These are phyloP conservation scores for Rostratula benghalensis DNA, from an alignment of 2,113 vertebrate species.

Conservation along the genomic window DNA sequence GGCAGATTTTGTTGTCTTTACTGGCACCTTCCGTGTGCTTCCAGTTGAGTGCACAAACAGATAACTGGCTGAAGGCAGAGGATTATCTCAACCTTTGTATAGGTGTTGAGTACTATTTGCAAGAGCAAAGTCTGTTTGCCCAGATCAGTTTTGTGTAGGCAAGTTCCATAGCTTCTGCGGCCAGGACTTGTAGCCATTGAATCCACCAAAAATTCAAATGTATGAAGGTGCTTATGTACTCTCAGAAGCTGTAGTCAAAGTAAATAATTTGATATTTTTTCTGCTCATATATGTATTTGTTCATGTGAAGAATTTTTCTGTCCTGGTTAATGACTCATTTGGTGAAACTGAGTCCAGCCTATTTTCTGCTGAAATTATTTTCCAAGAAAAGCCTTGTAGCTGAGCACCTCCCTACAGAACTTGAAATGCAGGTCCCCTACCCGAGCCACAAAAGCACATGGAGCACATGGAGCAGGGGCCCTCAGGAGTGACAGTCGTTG, in stretches of 20 bases:
- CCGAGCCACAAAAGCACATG: background rate
- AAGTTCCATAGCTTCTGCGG: background rate
- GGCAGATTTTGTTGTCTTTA: background rate
- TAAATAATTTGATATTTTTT: background rate
- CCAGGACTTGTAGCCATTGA: background rate
- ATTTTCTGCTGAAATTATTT: background rate
- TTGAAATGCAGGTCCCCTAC: background rate
- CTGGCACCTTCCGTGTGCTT: background rate
- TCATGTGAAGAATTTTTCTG: background rate
- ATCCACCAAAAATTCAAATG: background rate
- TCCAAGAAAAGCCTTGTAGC: background rate
- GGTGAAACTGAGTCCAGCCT: background rate
- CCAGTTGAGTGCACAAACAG: background rate
- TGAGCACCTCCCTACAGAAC: background rate
- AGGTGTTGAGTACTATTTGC: background rate
- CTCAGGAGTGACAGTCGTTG: background rate
- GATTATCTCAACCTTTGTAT: background rate
- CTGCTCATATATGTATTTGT: background rate
- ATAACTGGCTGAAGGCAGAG: background rate
- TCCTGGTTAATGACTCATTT: background rate
- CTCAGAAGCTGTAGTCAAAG: background rate
- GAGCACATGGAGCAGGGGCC: background rate
- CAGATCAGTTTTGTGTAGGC: background rate
- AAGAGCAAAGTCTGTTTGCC: background rate
- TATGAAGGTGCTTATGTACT: background rate